These are phyloP conservation scores for Eunapius fragilis DNA, from an alignment of 37 sponge, comb jelly and placozoan species.

Conservation along the genomic window DNA sequence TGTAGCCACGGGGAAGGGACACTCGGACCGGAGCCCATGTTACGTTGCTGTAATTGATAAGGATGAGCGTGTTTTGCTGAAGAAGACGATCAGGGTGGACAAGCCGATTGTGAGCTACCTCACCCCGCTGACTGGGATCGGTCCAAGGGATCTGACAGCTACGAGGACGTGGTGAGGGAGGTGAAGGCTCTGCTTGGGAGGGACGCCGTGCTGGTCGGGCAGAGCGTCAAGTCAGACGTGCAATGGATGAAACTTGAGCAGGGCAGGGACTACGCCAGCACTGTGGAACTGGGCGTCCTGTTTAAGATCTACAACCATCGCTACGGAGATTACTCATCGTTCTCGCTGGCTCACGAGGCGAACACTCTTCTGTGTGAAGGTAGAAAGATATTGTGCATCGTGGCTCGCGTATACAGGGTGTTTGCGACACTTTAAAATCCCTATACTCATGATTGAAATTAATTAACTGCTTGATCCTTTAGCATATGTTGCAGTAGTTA, in stretches of 20 bases:
- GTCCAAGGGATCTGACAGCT: constrained; percentile 16
- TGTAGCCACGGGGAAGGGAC: constrained; percentile 33
- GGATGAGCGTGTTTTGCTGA: constrained; percentile 13
- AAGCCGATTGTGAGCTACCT: too few species aligned
- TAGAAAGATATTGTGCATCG: background rate
- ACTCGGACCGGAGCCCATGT: background rate
- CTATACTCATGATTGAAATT: too few species aligned
- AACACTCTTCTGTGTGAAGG: constrained; percentile 10
- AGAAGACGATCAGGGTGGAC: too few species aligned
- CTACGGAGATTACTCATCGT: background rate
- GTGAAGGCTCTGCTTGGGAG: constrained; percentile 23
- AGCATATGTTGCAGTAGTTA: too few species aligned
- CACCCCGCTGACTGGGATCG: too few species aligned
- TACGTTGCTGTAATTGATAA: constrained; percentile 27
- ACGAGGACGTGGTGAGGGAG: constrained; percentile 4
- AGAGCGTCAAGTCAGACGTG: background rate
- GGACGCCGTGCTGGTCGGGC: constrained; percentile 24
- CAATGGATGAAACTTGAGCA: constrained; percentile 18
- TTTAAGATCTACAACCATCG: constrained; percentile 24
- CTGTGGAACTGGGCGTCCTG: constrained; percentile 2
- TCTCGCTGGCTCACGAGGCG: constrained; percentile 17
- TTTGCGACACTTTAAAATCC: background rate
- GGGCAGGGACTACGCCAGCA: background rate
- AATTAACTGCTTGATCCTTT: too few species aligned
- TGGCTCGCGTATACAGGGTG: too few species aligned